Percentiles rank a stretch among this genome's conserved stretches.
These are phyloP conservation scores for Archocentrus centrarchus DNA, from an alignment of 2,113 vertebrate genomes.

Conservation along the genomic window DNA sequence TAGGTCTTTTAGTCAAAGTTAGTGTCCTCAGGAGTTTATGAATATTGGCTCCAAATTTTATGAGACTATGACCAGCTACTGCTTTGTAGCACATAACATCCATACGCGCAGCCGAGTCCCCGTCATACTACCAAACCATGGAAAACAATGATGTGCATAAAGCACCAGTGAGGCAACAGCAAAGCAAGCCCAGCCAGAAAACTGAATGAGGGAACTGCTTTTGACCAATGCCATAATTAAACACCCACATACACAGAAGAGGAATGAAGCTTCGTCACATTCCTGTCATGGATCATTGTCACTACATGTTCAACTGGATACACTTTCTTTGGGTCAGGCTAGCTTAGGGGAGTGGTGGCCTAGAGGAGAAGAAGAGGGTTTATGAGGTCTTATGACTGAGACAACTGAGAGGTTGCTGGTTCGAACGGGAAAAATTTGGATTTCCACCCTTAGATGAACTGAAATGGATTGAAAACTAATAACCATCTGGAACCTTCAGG, in stretches of 20 bases:
- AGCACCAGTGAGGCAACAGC: neutral
- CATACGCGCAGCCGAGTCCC: neutral
- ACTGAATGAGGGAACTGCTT: neutral
- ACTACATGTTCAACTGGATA: neutral
- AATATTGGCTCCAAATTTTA: neutral
- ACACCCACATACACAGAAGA: neutral
- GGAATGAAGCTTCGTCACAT: conserved; percentile 15
- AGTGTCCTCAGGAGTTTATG: neutral
- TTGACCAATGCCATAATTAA: neutral
- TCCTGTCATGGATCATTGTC: neutral
- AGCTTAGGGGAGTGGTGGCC: no score
- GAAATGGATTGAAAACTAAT: no score
- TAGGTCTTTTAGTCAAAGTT: neutral
- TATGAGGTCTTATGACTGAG: no score
- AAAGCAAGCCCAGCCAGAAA: neutral
- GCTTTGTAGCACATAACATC: neutral
- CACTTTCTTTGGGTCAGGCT: neutral
- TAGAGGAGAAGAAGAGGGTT: no score
- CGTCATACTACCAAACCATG: neutral
- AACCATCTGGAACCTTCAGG: no score
- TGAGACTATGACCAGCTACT: neutral
- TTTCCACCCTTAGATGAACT: no score
- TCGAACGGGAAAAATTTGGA: no score
- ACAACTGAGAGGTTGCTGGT: no score
- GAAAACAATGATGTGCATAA: neutral